Conservation (phyloP, 2,888 invertebrate genomes). For the Scaptomyza flava region DNA sequence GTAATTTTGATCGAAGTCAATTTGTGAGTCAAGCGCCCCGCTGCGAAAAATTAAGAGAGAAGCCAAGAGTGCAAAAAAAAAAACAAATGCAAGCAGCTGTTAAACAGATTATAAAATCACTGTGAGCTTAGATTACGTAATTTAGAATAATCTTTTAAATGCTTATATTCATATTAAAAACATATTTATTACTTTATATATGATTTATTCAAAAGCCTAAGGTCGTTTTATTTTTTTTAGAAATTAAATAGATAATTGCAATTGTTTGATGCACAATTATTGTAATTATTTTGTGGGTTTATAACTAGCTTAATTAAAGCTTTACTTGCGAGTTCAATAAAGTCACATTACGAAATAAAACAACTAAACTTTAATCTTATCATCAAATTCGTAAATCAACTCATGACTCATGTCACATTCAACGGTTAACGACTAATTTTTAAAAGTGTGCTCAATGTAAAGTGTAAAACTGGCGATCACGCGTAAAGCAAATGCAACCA, state of each 20-base stretch:
- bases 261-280: background rate
- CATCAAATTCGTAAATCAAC: background rate
- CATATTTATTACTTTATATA: background rate
- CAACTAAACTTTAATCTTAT: conserved; percentile 11
- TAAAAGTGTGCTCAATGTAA: background rate
- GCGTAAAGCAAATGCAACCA: conserved; percentile 41
- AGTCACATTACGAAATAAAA: background rate
- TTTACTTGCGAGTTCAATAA: background rate
- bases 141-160: conserved; percentile 19
- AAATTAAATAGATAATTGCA: background rate
- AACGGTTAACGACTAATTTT: conserved; percentile 25
- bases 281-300: background rate
- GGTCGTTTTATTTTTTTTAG: background rate
- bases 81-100: conserved; percentile 12
- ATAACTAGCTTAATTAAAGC: background rate
- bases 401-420: conserved; percentile 36
- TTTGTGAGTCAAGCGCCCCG: conserved; percentile 57
- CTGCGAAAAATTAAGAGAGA: background rate
- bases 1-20: conserved; percentile 70
- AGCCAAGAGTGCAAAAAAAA: conserved; percentile 1
- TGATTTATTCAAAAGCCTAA: background rate
- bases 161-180: conserved; percentile 2
- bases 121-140: background rate
- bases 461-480: conserved; percentile 35
- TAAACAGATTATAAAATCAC: conserved; percentile 25